Conservation (phyloP, 2,888 invertebrate species). For the Campoplex nolae region DNA sequence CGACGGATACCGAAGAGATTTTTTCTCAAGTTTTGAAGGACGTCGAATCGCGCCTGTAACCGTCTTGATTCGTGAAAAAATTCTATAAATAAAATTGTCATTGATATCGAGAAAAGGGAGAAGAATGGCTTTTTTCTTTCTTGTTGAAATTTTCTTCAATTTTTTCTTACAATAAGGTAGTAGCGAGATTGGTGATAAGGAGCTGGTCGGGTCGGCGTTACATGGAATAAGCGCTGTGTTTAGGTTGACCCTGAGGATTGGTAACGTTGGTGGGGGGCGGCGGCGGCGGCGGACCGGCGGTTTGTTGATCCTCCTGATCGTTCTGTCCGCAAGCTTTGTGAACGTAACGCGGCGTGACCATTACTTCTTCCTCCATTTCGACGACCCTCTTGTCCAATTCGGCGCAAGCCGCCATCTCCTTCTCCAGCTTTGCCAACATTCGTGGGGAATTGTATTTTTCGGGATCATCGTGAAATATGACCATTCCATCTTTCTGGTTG, state of each 20-base stretch:
- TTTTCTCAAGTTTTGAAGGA: slow-evolving; percentile 74
- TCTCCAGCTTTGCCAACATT: slow-evolving; percentile 94
- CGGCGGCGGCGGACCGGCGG: slow-evolving; percentile 78
- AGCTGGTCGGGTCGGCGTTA: slow-evolving; percentile 78
- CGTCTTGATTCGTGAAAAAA: neutral
- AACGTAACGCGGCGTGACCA: slow-evolving; percentile 93
- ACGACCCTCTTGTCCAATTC: slow-evolving; percentile 95
- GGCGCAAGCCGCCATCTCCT: slow-evolving; percentile 94
- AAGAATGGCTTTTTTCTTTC: neutral
- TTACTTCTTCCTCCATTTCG: slow-evolving; percentile 97
- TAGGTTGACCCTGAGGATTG: slow-evolving; percentile 81
- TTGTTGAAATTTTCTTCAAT: too few species aligned
- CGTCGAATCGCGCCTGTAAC: slow-evolving; percentile 62
- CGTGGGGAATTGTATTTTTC: slow-evolving; percentile 97
- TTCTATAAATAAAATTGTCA: neutral
- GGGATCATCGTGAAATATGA: slow-evolving; percentile 97
- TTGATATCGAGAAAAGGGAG: neutral
- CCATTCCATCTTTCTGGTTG: slow-evolving; percentile 99
- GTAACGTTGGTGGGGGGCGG: slow-evolving; percentile 80
- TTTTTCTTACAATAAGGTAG: neutral
- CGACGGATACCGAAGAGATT: slow-evolving; percentile 68
- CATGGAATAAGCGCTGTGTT: slow-evolving; percentile 83
- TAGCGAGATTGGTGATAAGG: neutral
- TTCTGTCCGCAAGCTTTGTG: slow-evolving; percentile 86
- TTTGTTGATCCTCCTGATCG: slow-evolving; percentile 82